phyloP scores from a whole-genome alignment of 2,113 vertebrate species.

The Poecilia latipinna region DNA sequence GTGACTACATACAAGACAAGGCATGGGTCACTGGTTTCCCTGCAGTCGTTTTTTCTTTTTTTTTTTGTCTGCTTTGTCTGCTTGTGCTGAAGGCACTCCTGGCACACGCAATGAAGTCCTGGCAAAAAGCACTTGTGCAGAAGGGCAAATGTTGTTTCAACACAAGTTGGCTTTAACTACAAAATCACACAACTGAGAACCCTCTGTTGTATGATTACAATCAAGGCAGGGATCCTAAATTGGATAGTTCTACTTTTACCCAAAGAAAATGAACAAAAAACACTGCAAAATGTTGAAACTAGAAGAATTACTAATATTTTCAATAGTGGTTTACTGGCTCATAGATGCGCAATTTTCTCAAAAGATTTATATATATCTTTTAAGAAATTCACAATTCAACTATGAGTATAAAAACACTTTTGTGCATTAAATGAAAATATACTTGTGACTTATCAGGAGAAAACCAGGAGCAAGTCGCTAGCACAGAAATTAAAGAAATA shows the following conservation, averaged over 20 bases:
- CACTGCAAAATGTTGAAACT: neutral
- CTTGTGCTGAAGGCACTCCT: constrained; percentile 35
- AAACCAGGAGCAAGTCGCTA: no score
- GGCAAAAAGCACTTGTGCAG: constrained; percentile 26
- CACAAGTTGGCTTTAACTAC: constrained; percentile 30
- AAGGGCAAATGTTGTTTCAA: constrained; percentile 50
- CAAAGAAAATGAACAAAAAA: neutral
- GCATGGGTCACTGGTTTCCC: constrained; percentile 26
- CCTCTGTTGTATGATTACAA: constrained; percentile 4
- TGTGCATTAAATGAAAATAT: neutral
- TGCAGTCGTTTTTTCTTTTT: constrained; percentile 1
- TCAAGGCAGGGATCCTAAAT: constrained; percentile 1
- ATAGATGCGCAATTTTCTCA: no score
- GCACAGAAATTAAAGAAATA: no score
- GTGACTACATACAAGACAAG: constrained; percentile 27
- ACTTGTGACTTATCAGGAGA: no score
- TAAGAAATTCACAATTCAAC: neutral
- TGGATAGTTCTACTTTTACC: neutral
- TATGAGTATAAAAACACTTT: neutral
- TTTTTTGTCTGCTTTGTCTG: constrained; percentile 16
- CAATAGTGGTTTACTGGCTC: no score
- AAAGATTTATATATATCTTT: no score
- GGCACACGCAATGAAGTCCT: constrained; percentile 34
- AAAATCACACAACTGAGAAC: constrained; percentile 33
- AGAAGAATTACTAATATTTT: neutral